Evolutionary conservation across 2,888 invertebrate genomes (phyloP), one percentile per base, ranked within the genome.

Genomic region (Cataglyphis rosenhaueri): DNA sequence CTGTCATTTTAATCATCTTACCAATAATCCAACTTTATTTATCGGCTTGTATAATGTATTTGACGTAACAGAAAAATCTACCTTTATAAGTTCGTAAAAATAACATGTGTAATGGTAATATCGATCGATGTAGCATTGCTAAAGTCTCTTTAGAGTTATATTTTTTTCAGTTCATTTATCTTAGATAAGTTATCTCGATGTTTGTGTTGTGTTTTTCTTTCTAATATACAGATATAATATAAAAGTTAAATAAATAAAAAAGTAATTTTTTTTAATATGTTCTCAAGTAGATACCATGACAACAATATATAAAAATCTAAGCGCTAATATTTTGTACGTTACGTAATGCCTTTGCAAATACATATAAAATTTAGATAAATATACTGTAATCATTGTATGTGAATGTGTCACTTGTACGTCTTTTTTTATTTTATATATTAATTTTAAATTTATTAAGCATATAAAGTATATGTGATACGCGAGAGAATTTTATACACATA

Each of bases 181-280:
- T 48, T 48, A 5, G 52, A 21, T 70, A 61, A 61, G 32, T 73
- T 73, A 73, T 73, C 59, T 73, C 29, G 4, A 5, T 18, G 44
- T 44, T 44, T 44, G 44, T 44, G 15, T 15, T 44, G 0, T 44
- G 15, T 48, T 48, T 48, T 18, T 18, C 5, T 48, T 44, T 48
- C 44, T 48, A 15, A 15, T 44, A 44, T 12, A 15, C 3, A 44
- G 41, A 44, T 44, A 15, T 41, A 41, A 41, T 10, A 41, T 44
- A 4, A 44, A 44, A 12, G 12, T 44, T 44, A 44, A 44, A 44
- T 44, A 44, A 44, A 44, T 44, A 44, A 44, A 41, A 44, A 15
- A 44, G 12, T 44, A 3, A 44, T 44, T 44, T 44, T 15, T 44
- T 44, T 38, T 8, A 29, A 59, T 29, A 59, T 8, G 15, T 41